Evolutionary conservation across 30 jellyfish, hydroid and myxozoan genomes (phyloP).

Genomic region (Euphysa ruthae): DNA sequence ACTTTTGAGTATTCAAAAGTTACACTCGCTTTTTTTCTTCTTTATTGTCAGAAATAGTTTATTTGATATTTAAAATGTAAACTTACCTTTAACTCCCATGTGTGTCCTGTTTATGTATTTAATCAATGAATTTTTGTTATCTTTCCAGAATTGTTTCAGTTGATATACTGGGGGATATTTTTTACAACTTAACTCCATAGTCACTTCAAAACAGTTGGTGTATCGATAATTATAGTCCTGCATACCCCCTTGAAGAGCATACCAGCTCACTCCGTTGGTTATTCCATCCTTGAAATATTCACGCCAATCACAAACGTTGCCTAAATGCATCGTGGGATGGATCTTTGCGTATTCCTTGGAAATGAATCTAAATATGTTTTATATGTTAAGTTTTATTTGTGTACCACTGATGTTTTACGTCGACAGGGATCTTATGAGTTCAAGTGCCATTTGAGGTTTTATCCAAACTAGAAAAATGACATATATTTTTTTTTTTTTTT

Average conservation of each 20-base stretch:
- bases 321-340: constrained; percentile 66
- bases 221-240: constrained; percentile 91
- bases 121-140: constrained; percentile 52
- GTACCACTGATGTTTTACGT: too few relatives aligned
- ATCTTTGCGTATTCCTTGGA: constrained; percentile 58
- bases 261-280: constrained; percentile 95
- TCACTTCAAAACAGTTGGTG: constrained; percentile 83
- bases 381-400: too few relatives aligned
- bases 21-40: too few relatives aligned
- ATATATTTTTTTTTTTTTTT: too few relatives aligned
- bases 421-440: too few relatives aligned
- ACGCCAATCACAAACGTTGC: constrained; percentile 46
- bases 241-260: constrained; percentile 84
- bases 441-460: too few relatives aligned
- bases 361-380: constrained; percentile 65
- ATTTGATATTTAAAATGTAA: too few relatives aligned
- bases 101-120: constrained; percentile 63
- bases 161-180: constrained; percentile 37
- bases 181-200: constrained; percentile 79
- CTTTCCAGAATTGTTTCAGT: constrained; percentile 44
- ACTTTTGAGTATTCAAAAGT: too few relatives aligned
- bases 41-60: too few relatives aligned
- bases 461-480: too few relatives aligned
- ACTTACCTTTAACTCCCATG: constrained; percentile 66
- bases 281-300: constrained; percentile 75